These are phyloP conservation scores for Eidolon dupreanum DNA, from an alignment of 2,797 vertebrate genomes.

Conservation along the genomic window DNA sequence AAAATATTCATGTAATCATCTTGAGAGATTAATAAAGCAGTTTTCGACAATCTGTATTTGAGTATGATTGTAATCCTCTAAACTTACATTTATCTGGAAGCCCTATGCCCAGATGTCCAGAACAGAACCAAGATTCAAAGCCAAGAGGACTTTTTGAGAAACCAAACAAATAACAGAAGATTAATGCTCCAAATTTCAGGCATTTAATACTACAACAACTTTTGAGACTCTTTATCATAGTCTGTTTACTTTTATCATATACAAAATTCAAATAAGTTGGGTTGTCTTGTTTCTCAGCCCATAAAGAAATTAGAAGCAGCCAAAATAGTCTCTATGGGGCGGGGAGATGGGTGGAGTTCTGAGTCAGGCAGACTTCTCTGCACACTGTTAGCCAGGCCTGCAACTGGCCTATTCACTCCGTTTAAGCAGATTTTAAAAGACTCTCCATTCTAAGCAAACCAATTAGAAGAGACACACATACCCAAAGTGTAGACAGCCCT, in stretches of 20 bases:
- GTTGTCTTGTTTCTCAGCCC: neutral
- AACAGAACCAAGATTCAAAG: conserved; percentile 27
- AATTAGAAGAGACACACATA: neutral
- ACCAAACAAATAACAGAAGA: neutral
- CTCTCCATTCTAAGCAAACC: neutral
- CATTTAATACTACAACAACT: neutral
- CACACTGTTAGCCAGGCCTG: neutral
- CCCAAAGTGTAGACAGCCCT: neutral
- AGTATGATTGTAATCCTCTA: neutral
- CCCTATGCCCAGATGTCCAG: neutral
- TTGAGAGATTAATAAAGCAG: conserved; percentile 25
- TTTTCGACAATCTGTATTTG: neutral
- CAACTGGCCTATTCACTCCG: neutral
- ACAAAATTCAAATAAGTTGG: conserved; percentile 2
- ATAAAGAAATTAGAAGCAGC: conserved; percentile 1
- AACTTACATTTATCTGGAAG: neutral
- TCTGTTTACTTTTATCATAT: neutral
- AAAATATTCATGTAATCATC: neutral
- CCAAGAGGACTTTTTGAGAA: neutral
- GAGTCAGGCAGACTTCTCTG: neutral
- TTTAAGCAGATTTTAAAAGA: neutral
- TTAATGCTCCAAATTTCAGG: neutral
- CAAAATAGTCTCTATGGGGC: neutral
- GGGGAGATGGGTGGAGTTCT: neutral
- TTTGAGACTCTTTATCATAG: neutral